Conservation (phyloP, 1,140 invertebrate genomes). For the Halyomorpha halys region DNA sequence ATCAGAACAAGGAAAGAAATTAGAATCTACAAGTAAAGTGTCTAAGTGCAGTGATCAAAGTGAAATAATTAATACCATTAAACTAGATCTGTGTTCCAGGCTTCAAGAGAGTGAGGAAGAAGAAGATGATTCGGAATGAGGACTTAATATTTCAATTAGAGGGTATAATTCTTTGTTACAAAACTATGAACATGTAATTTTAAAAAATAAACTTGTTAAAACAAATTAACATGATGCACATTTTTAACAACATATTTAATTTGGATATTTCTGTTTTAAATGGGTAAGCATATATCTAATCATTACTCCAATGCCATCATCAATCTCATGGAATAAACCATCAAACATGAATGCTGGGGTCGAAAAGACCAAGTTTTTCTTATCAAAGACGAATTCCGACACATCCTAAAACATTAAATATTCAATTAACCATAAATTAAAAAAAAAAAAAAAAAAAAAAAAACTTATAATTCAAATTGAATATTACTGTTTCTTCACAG, state of each 20-base stretch:
- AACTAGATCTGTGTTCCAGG: no score
- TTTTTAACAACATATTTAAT: neutral
- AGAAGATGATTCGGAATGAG: no score
- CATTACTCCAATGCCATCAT: slow-evolving; percentile 47
- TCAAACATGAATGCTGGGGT: slow-evolving; percentile 52
- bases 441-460: slow-evolving; percentile 35
- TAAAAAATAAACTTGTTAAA: no score
- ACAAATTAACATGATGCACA: no score
- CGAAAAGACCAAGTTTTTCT: slow-evolving; percentile 43
- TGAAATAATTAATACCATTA: no score
- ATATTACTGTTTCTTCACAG: slow-evolving; percentile 34
- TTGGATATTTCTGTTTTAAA: neutral
- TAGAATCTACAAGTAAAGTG: no score
- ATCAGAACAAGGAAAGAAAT: no score
- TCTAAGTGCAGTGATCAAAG: no score
- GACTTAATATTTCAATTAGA: no score
- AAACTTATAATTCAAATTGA: neutral
- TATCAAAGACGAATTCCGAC: slow-evolving; percentile 41
- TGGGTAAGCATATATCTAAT: slow-evolving; percentile 32
- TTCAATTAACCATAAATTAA: neutral
- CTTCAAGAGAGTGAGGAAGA: no score
- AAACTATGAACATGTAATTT: no score
- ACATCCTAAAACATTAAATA: slow-evolving; percentile 34
- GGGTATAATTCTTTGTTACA: no score
- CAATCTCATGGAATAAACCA: slow-evolving; percentile 40